phyloP scores from a whole-genome alignment of 2,113 vertebrate species.

The Haplochromis burtoni region DNA sequence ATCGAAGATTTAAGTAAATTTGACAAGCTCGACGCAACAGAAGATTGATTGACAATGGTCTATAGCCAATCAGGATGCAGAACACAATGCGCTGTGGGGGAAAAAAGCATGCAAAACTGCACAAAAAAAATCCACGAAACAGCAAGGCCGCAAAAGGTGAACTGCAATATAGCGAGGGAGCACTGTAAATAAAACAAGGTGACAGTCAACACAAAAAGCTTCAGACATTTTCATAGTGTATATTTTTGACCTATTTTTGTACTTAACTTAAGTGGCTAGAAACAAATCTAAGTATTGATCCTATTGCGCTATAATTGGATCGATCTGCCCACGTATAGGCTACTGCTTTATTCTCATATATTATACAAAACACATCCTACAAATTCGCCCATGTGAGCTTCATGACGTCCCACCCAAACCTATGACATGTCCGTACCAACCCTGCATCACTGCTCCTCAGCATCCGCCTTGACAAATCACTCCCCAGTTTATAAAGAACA shows the following conservation, averaged over 20 bases:
- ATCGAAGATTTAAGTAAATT: not conserved
- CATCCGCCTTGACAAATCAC: not conserved
- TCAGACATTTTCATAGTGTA: not conserved
- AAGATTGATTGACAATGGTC: not conserved
- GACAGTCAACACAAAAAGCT: not conserved
- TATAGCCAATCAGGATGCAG: not conserved
- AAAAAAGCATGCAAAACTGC: not conserved
- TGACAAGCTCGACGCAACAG: not conserved
- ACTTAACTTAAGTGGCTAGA: not conserved
- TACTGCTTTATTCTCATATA: not conserved
- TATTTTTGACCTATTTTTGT: not conserved
- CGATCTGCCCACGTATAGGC: not conserved
- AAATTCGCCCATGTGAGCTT: not conserved
- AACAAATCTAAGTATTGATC: not conserved
- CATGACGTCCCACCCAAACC: not conserved
- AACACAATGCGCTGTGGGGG: accelerated
- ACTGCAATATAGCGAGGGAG: not conserved
- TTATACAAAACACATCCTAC: not conserved
- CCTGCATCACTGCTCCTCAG: not conserved
- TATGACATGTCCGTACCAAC: accelerated
- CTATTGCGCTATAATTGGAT: not conserved
- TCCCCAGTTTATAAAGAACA: not conserved
- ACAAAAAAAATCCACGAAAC: not conserved
- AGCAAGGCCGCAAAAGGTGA: not conserved
- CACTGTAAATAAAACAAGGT: not conserved